Percentiles rank a stretch among this genome's conserved stretches.
phyloP scores from a whole-genome alignment of 2,888 invertebrate species.

The Sarcophaga caerulescens region DNA sequence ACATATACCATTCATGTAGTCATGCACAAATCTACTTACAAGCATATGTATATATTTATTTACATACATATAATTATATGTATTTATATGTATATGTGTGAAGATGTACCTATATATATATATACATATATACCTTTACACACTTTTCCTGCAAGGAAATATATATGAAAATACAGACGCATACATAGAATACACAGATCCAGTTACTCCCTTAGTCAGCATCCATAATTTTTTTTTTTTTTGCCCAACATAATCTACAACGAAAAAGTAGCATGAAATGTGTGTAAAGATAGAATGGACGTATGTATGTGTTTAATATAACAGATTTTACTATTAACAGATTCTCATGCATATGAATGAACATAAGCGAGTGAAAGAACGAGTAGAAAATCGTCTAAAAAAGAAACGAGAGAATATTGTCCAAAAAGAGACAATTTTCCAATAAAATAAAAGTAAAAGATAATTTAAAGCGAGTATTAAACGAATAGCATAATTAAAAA shows the following conservation, averaged over 20 bases:
- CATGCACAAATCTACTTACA: slow-evolving; percentile 16
- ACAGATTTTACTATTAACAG: neutral
- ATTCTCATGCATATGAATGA: slow-evolving; percentile 29
- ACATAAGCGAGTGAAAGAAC: slow-evolving; percentile 15
- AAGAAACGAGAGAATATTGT: neutral
- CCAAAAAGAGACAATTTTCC: neutral
- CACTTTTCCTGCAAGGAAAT: neutral
- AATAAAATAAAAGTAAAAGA: slow-evolving; percentile 8
- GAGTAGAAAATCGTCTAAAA: slow-evolving; percentile 7
- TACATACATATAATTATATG: no score
- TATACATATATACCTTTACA: neutral
- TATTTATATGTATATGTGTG: no score
- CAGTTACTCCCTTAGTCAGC: slow-evolving; percentile 7
- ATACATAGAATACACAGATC: neutral
- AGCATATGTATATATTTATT: neutral
- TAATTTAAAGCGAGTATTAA: slow-evolving; percentile 15
- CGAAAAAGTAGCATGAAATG: slow-evolving; percentile 38
- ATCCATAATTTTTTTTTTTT: slow-evolving; percentile 19
- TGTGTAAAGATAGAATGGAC: slow-evolving; percentile 7
- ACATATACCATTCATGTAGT: slow-evolving; percentile 20
- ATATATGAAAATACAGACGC: neutral
- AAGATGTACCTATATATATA: neutral
- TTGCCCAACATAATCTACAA: slow-evolving; percentile 26
- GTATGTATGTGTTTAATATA: neutral
- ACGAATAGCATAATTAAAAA: slow-evolving; percentile 8